These are phyloP conservation scores for Galago senegalensis DNA, from an alignment of 2,797 vertebrate genomes.

Conservation along the genomic window DNA sequence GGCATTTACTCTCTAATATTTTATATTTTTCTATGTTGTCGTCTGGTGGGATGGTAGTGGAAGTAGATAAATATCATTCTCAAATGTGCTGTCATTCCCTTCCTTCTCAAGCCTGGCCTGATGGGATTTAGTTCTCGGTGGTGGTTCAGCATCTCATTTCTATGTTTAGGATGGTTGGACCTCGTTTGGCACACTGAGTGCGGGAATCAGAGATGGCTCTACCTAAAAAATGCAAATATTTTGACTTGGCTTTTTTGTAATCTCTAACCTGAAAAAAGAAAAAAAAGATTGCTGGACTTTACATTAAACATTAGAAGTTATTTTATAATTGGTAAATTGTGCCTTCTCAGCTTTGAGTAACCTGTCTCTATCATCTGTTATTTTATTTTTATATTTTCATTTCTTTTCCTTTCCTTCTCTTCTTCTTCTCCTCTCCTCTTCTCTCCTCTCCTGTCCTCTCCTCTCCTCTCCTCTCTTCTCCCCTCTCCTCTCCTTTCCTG, in stretches of 20 bases:
- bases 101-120: background rate
- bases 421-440: no score
- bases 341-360: constrained; percentile 38
- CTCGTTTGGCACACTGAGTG: no score
- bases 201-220: no score
- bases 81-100: background rate
- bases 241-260: no score
- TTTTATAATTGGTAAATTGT: constrained; percentile 40
- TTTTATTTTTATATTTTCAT: constrained; percentile 42
- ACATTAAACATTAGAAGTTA: constrained; percentile 45
- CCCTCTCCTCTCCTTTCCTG: no score
- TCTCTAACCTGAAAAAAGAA: no score
- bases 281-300: background rate
- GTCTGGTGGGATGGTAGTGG: background rate
- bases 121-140: constrained; percentile 29
- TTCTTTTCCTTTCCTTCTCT: background rate
- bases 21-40: background rate
- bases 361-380: constrained; percentile 6
- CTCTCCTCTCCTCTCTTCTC: no score
- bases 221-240: no score
- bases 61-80: background rate
- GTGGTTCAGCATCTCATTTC: constrained; percentile 22
- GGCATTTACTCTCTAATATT: background rate
- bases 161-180: background rate
- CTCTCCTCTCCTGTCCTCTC: no score